phyloP scores from a whole-genome alignment of 2,113 vertebrate genomes.

The Hippolais icterina region DNA sequence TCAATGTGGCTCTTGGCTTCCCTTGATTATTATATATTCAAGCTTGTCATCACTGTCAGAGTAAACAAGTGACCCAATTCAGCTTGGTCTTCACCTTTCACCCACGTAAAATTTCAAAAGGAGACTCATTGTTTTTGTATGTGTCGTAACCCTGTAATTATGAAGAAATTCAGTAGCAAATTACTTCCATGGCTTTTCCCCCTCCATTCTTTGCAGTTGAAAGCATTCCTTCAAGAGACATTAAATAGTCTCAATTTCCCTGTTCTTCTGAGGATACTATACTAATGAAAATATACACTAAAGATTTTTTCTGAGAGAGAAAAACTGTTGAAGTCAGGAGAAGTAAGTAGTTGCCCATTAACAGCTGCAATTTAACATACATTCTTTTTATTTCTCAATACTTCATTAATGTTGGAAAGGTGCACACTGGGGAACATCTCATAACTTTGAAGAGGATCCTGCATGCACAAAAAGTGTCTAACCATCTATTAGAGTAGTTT shows the following conservation, averaged over 20 bases:
- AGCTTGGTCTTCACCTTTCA: constrained; percentile 63
- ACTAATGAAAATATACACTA: constrained; percentile 41
- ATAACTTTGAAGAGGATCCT: neutral
- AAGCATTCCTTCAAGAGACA: constrained; percentile 59
- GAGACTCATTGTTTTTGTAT: constrained; percentile 63
- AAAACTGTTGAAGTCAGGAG: neutral
- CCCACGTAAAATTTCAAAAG: constrained; percentile 58
- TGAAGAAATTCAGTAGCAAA: constrained; percentile 69
- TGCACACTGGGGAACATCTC: neutral
- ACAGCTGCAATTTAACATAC: neutral
- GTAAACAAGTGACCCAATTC: constrained; percentile 54
- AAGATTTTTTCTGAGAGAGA: constrained; percentile 11
- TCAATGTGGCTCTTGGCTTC: neutral
- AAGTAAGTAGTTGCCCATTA: neutral
- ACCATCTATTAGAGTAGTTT: neutral
- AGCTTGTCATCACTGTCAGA: constrained; percentile 54
- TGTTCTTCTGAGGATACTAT: constrained; percentile 21
- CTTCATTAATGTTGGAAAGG: neutral
- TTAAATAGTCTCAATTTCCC: constrained; percentile 41
- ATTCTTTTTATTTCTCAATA: constrained; percentile 4
- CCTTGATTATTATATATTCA: constrained; percentile 17
- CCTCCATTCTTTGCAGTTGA: constrained; percentile 52
- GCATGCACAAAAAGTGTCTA: neutral
- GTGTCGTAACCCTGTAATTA: constrained; percentile 63
- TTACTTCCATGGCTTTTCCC: constrained; percentile 62